Conservation (phyloP, 2,113 vertebrate species). For the Vombatus ursinus region DNA sequence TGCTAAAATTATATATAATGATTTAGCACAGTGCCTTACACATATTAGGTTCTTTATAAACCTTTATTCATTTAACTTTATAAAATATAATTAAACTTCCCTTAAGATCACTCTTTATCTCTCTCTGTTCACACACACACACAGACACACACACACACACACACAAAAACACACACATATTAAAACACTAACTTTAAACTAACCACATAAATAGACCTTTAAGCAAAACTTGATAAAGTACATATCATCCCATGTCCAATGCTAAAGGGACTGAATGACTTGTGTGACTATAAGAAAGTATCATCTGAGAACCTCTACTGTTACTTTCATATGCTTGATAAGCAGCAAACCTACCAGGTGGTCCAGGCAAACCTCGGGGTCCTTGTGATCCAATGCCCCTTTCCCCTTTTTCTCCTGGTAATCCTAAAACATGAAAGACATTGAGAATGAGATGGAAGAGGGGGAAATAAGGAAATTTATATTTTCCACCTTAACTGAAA, state of each 20-base stretch:
- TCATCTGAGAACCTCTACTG: not conserved
- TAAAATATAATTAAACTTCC: not conserved
- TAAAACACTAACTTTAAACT: conserved; percentile 12
- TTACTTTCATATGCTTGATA: conserved; percentile 8
- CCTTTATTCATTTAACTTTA: not conserved
- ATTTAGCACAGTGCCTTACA: not conserved
- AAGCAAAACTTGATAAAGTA: conserved; percentile 23
- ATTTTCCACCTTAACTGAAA: conserved; percentile 49
- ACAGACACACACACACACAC: not conserved
- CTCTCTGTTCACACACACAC: not conserved
- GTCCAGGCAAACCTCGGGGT: conserved; percentile 89
- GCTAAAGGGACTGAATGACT: not conserved
- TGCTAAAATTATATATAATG: not conserved
- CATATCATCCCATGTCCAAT: not conserved
- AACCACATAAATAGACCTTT: conserved; percentile 38
- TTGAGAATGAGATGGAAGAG: not conserved
- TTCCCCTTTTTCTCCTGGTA: conserved; percentile 95
- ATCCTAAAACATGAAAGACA: conserved; percentile 82
- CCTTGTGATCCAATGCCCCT: conserved; percentile 92
- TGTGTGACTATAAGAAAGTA: not conserved
- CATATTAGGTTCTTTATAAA: not conserved
- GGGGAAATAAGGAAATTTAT: conserved; percentile 45
- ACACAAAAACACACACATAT: not conserved
- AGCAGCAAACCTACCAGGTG: conserved; percentile 87
- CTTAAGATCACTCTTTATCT: not conserved